These are phyloP conservation scores for Glandiceps talaboti DNA, from an alignment of 53 echinoderm and acorn worm species.

Conservation along the genomic window DNA sequence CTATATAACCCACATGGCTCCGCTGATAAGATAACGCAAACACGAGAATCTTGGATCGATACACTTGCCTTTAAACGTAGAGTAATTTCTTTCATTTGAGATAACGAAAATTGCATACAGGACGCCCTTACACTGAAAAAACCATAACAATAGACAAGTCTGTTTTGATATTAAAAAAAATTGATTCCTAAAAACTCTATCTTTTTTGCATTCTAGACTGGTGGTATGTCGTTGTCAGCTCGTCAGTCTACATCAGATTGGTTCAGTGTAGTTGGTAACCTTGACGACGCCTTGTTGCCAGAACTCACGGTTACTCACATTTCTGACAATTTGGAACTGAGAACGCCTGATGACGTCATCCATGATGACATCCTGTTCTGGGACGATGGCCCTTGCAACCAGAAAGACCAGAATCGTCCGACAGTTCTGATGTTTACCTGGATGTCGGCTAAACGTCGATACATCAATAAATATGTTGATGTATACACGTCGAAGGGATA, in stretches of 20 bases:
- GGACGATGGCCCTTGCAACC: constrained; percentile 5
- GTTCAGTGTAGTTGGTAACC: constrained; percentile 31
- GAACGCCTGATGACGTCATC: constrained; percentile 29
- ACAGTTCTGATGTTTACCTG: constrained; percentile 34
- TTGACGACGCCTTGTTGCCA: constrained; percentile 23
- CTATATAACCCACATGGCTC: too few relatives aligned
- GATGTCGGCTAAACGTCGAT: constrained; percentile 30
- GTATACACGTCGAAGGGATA: constrained; percentile 28
- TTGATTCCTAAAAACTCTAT: too few relatives aligned
- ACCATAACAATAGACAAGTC: too few relatives aligned
- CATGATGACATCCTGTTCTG: constrained; percentile 36
- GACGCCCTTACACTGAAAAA: too few relatives aligned
- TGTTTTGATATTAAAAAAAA: too few relatives aligned
- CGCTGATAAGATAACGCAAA: too few relatives aligned
- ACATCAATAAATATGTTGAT: constrained; percentile 36
- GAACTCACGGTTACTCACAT: constrained; percentile 38
- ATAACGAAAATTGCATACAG: too few relatives aligned
- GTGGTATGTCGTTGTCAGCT: neutral
- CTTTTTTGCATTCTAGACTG: neutral
- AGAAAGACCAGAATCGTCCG: constrained; percentile 16
- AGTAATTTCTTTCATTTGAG: too few relatives aligned
- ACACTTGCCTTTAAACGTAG: too few relatives aligned
- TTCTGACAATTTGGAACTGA: constrained; percentile 34
- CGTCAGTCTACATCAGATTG: constrained; percentile 30
- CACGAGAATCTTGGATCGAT: too few relatives aligned